phyloP scores from a whole-genome alignment of 2,113 vertebrate genomes.

The Apistogramma diplotaenia region DNA sequence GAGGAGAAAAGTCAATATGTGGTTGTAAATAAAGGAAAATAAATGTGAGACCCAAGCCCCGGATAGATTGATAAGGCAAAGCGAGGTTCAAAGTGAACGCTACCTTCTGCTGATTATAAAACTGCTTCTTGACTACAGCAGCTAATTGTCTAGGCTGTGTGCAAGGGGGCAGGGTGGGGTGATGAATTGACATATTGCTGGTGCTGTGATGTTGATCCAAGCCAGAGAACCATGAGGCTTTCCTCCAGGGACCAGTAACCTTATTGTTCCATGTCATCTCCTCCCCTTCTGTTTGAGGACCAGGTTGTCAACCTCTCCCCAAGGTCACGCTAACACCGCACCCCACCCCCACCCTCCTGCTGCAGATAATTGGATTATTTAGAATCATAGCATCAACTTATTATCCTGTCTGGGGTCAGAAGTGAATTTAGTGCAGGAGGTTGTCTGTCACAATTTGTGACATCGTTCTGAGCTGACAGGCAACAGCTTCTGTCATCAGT shows the following conservation, averaged over 20 bases:
- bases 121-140: slow-evolving; percentile 29
- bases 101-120: slow-evolving; percentile 52
- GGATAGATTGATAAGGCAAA: slow-evolving; percentile 35
- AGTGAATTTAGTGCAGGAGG: slow-evolving; percentile 46
- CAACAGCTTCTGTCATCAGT: slow-evolving; percentile 44
- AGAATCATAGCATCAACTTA: slow-evolving; percentile 66
- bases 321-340: slow-evolving; percentile 63
- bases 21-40: slow-evolving; percentile 68
- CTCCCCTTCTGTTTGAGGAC: slow-evolving; percentile 69
- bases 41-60: slow-evolving; percentile 53
- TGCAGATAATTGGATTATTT: slow-evolving; percentile 73
- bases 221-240: slow-evolving; percentile 48
- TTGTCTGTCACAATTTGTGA: slow-evolving; percentile 53
- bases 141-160: slow-evolving; percentile 57
- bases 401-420: slow-evolving; percentile 54
- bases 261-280: slow-evolving; percentile 71
- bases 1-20: slow-evolving; percentile 65
- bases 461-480: slow-evolving; percentile 28
- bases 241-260: slow-evolving; percentile 68
- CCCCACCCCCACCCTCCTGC: slow-evolving; percentile 1
- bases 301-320: slow-evolving; percentile 73
- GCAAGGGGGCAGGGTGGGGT: slow-evolving; percentile 16
- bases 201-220: slow-evolving; percentile 68
- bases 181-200: slow-evolving; percentile 69
- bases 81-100: slow-evolving; percentile 7